Evolutionary conservation across 1,140 invertebrate species (phyloP), one percentile per base, ranked within the genome.

Genomic region (Conopomorpha cramerella): DNA sequence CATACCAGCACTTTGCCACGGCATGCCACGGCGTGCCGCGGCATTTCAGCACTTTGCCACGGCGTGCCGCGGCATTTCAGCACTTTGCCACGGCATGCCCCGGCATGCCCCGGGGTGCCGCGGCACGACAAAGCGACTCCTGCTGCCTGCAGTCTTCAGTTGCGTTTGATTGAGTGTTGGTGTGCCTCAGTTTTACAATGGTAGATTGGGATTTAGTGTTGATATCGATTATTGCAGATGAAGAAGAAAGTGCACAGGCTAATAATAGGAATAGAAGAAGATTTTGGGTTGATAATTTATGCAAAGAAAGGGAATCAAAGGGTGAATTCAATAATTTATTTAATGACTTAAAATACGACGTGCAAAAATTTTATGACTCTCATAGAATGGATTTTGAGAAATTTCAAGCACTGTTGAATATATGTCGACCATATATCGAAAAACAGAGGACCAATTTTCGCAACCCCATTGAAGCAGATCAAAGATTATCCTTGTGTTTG

Each of bases 81-180:
- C 19, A 23, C 19, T 23, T 23, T 23, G 19, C 19, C 19, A 23
- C 19, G 19, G 19, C 19, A 23, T 23, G 19, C 19, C 19, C 19
- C 19, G 19, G 19, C 4, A 10, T 23, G 10, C 19, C 19, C 4
- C 19, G 19, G 19, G 4, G 16, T 31, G 30, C 4, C 30, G 16
- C 13, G 16, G 30, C 30, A 31, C 12, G 15, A 11, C 30, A 15
- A 11, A 16, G 30, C 30, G 15, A 16, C 30, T 31, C 30, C 30
- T 31, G 30, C 15, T 31, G 30, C 30, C 15, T 16, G 30, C 30
- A 31, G 30, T 31, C 30, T 31, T 31, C 30, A 31, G 12, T 31
- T 13, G 30, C 30, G 30, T 31, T 31, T 31, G 30, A 31, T 31
- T 16, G 30, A 31, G 15, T 31, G 30, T 31, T 16, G 30, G 15